Evolutionary conservation across 2,797 vertebrate species (phyloP).

Genomic region (Passerculus sandwichensis): DNA sequence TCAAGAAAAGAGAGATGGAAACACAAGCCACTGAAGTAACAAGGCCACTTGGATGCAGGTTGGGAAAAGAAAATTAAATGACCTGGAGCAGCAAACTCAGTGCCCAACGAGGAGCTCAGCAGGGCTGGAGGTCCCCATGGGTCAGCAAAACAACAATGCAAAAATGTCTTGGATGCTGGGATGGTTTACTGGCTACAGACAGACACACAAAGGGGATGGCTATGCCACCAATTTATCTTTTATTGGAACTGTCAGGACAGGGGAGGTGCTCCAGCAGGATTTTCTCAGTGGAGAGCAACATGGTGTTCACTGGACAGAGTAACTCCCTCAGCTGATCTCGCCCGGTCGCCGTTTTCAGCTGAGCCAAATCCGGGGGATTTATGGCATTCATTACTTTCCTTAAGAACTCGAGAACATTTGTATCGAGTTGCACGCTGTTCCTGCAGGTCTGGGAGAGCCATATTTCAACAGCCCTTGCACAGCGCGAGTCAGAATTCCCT

Average conservation of each 20-base stretch:
- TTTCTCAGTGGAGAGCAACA: not conserved
- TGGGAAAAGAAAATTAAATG: not conserved
- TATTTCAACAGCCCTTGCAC: not conserved
- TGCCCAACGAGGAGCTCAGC: not conserved
- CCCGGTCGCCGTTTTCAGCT: not conserved
- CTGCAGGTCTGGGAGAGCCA: not conserved
- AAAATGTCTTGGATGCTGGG: not conserved
- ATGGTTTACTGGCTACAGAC: constrained; percentile 40
- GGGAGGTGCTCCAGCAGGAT: not conserved
- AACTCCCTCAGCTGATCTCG: not conserved
- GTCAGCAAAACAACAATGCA: constrained; percentile 13
- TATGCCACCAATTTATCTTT: not conserved
- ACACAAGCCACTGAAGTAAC: constrained; percentile 28
- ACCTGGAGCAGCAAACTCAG: not conserved
- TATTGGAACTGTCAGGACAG: not conserved
- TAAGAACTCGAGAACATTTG: constrained; percentile 37
- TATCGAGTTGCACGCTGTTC: constrained; percentile 7
- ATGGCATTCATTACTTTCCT: not conserved
- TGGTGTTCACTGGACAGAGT: not conserved
- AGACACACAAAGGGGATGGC: not conserved
- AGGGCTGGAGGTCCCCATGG: not conserved
- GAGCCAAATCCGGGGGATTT: constrained; percentile 20
- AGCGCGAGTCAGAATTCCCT: not conserved
- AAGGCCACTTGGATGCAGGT: constrained; percentile 20
- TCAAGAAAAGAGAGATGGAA: constrained; percentile 48